Conservation (phyloP, 2,888 invertebrate species). For the Tiliacea aurago region DNA sequence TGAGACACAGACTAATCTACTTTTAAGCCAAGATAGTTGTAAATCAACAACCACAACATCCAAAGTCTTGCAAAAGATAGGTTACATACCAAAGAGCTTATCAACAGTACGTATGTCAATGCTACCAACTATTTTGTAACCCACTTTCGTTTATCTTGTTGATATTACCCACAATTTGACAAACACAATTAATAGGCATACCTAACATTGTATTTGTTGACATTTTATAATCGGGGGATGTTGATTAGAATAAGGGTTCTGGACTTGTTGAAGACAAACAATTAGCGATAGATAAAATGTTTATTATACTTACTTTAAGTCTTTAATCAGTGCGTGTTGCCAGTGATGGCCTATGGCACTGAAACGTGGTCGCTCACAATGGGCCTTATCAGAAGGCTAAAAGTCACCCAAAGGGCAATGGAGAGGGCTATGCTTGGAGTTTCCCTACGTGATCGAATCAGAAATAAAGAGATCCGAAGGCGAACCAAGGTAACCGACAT, state of each 20-base stretch:
- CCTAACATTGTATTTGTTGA: background rate
- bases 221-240: background rate
- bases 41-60: background rate
- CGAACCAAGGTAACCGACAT: too few relatives aligned
- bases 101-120: conserved; percentile 60
- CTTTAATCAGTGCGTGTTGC: too few relatives aligned
- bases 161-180: conserved; percentile 20
- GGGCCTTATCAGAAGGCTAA: too few relatives aligned
- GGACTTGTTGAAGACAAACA: background rate
- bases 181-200: conserved; percentile 31
- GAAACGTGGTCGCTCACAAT: too few relatives aligned
- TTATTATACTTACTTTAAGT: background rate
- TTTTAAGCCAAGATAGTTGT: background rate
- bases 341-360: too few relatives aligned
- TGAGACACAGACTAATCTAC: background rate
- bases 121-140: conserved; percentile 61
- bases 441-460: too few relatives aligned
- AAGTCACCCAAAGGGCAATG: too few relatives aligned
- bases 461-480: too few relatives aligned
- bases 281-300: background rate
- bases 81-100: conserved; percentile 40
- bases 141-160: conserved; percentile 53
- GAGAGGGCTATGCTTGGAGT: too few relatives aligned
- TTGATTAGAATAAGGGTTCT: conserved; percentile 8
- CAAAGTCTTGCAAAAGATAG: background rate